Conservation (phyloP, 1,140 invertebrate genomes). For the Andricus grossulariae region DNA sequence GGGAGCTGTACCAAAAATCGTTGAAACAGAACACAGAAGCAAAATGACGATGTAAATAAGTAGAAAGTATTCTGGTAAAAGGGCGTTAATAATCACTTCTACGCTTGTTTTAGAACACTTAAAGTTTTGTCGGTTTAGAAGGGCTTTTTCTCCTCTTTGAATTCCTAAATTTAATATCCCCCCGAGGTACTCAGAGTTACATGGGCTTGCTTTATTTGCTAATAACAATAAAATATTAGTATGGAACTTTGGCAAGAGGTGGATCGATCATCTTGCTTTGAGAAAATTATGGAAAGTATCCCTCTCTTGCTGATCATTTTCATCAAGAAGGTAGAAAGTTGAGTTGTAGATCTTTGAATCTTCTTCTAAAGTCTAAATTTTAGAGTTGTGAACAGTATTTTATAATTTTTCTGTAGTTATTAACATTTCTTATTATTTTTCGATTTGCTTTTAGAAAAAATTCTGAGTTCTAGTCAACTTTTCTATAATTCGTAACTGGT, state of each 20-base stretch:
- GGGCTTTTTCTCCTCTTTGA: constrained; percentile 1
- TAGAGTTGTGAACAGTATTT: neutral
- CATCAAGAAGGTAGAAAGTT: neutral
- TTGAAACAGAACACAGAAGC: constrained; percentile 19
- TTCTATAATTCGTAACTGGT: neutral
- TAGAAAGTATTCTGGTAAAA: constrained; percentile 25
- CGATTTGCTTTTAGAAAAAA: neutral
- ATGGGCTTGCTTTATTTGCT: constrained; percentile 23
- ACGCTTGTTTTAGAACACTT: neutral
- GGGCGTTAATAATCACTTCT: neutral
- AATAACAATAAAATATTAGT: neutral
- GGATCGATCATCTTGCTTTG: neutral
- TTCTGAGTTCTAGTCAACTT: neutral
- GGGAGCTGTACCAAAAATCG: constrained; percentile 25
- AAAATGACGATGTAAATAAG: constrained; percentile 20
- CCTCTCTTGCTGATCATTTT: constrained; percentile 1
- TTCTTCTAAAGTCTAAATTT: too few relatives aligned
- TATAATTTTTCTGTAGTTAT: neutral
- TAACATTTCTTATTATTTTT: neutral
- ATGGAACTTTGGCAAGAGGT: constrained; percentile 4
- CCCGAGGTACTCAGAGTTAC: neutral
- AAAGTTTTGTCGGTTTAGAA: neutral
- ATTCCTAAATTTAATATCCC: neutral
- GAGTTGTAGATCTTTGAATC: too few relatives aligned
- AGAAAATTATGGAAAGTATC: constrained; percentile 1